Evolutionary conservation across 2,113 vertebrate genomes (phyloP), one percentile per base, ranked within the genome.

Genomic region (Ailuropoda melanoleuca): DNA sequence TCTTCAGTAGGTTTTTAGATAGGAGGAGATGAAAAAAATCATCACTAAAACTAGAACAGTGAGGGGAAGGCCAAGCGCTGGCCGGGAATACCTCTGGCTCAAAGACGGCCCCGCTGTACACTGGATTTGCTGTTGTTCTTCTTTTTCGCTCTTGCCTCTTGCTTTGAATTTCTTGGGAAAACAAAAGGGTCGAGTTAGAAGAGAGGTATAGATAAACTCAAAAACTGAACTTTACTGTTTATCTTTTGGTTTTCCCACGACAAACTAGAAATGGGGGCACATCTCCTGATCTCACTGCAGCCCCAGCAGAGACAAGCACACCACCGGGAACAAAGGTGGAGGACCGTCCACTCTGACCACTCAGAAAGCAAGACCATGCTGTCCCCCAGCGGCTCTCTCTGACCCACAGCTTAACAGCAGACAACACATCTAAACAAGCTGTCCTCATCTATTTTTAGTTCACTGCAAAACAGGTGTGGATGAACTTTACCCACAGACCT

Each of bases 51-150:
- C 34, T 6, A 34, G 31, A 24, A 24, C 12, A 1, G 13, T 1
- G 80, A 98, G 93, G 58, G 97, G 89, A 95, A 64, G 62, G 96
- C 3, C 55, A 46, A 5, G 12, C 2, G 96, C 72, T 5, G 88
- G 60, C 89, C 74, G 82, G 43, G 48, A 98, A 53, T 99, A 99
- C 99, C 99, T 99, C 99, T 0, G 99, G 99, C 98, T 99, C 99
- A 97, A 99, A 99, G 98, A 99, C 99, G 0, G 99, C 99, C 81
- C 99, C 99, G 5, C 99, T 99, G 98, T 99, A 99, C 78, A 99
- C 99, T 1, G 99, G 99, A 97, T 99, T 99, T 60, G 99, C 99
- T 13, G 99, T 99, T 85, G 99, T 99, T 98, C 99, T 99, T 98
- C 99, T 99, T 99, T 99, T 99, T 46, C 99, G 98, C 97, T 99